Evolutionary conservation across 2,888 invertebrate genomes (phyloP), one percentile per base, ranked within the genome.

Genomic region (Leucoma salicis): DNA sequence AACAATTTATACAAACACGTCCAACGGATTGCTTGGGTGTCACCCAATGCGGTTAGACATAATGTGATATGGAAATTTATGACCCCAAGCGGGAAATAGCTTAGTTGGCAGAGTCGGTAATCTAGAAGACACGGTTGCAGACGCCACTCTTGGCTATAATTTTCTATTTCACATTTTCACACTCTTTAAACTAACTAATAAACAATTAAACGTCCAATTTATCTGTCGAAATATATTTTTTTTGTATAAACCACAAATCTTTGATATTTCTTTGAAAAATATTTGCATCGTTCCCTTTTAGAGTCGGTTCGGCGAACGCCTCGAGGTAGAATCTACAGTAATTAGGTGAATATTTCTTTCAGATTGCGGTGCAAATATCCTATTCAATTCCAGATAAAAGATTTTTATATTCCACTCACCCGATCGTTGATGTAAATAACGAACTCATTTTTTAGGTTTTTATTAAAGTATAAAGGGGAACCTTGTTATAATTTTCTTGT

Each of bases 391-490:
- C 52, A 69, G 78, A 80, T 84, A 80, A 83, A 82, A 81, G 75
- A 81, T 77, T 73, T 71, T 78, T 78, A 74, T 75, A 68, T 74
- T 57, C 57, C 57, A 57, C 62, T 58, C 59, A 62, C 67, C n/a
- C 71, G 71, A 79, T 78, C 75, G 76, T 75, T 67, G 71, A 72
- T 74, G 74, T 81, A 82, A 85, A 84, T 82, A 82, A 80, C 64
- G 63, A 72, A 77, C 69, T 70, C 70, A 69, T 73, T 74, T 11
- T 31, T 31, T 15, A 11, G 51, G 65, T 69, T 77, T 69, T 72
- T 60, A 65, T 53, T 40, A 39, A 61, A 60, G 56, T 53, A 57
- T 36, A 64, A 69, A 67, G 41, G 47, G 48, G 49, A 53, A 60
- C 44, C 48, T 52, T 49, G 58, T 63, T 58, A 53, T 52, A 50